Percentiles rank a stretch among this genome's conserved stretches.
These are phyloP conservation scores for Eufriesea mexicana DNA, from an alignment of 1,140 invertebrate genomes.

Conservation along the genomic window DNA sequence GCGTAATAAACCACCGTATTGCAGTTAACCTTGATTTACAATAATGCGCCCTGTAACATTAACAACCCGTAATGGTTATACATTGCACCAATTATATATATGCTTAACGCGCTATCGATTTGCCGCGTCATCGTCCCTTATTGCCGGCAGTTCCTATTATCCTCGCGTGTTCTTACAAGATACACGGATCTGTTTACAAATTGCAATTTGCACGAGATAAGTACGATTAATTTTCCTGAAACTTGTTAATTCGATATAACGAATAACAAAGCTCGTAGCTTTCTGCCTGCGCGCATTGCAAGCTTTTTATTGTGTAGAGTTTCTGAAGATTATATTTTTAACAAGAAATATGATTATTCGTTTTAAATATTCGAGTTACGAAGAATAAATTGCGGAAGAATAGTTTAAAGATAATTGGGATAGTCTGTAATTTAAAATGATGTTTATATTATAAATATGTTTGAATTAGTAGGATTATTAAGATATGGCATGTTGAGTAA, in stretches of 20 bases:
- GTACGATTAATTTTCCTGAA: conserved; percentile 28
- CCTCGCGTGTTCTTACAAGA: conserved; percentile 37
- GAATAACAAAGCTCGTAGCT: background rate
- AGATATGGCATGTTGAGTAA: too few relatives aligned
- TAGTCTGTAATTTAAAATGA: too few relatives aligned
- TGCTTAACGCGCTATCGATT: conserved; percentile 64
- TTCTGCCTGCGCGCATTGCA: too few relatives aligned
- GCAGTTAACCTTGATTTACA: conserved; percentile 78
- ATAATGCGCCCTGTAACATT: conserved; percentile 75
- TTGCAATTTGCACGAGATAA: conserved; percentile 20
- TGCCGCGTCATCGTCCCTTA: conserved; percentile 60
- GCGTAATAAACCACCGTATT: conserved; percentile 73
- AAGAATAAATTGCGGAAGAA: too few relatives aligned
- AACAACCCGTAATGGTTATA: conserved; percentile 77
- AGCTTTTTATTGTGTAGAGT: background rate
- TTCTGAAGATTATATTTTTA: too few relatives aligned
- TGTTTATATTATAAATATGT: too few relatives aligned
- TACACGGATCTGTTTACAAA: conserved; percentile 17
- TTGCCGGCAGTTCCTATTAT: conserved; percentile 58
- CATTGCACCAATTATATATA: conserved; percentile 73
- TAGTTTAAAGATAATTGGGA: too few relatives aligned
- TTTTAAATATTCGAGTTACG: too few relatives aligned
- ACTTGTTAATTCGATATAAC: conserved; percentile 12
- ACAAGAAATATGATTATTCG: too few relatives aligned
- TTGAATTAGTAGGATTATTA: too few relatives aligned